Evolutionary conservation across 2,797 vertebrate species (phyloP), one percentile per base, ranked within the genome.

Genomic region (Anableps anableps): DNA sequence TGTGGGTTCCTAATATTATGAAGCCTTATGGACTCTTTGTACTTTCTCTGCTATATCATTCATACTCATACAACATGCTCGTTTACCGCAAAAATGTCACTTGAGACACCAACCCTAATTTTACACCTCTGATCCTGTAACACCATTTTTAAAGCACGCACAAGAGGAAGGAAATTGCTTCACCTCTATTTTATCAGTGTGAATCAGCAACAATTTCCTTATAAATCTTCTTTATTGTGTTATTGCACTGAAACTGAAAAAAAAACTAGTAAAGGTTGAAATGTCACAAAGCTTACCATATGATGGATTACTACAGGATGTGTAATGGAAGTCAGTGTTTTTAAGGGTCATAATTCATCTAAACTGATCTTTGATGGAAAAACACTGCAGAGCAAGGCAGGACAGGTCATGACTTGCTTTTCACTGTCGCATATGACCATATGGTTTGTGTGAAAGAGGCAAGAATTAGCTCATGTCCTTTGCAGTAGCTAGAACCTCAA

Each of bases 281-380:
- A 41, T 31, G 41, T 43, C n/a, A 55, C 10, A 17, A 21, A 43
- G 23, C 29, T 34, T 55, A 71, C 43, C 26, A 71, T 29, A 71
- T 47, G 68, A 29, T 55, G 31, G 19, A 71, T 36, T 38, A 60
- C 62, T 29, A 38, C 34, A 38, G 13, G 38, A 72, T 60, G 38
- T 62, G 74, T 70, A 16, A 60, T 60, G 60, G 75, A 76, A 66
- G 26, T 60, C 26, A 21, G 14, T 29, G 31, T 36, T 64, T 66
- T 58, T 51, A 55, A 45, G n/a, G n/a, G 19, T 26, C 68, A 62
- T 58, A 48, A 72, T 45, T 74, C 8, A 41, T 70, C 5, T 36
- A 45, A 55, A 72, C 9, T 43, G 14, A 72, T 72, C 26, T 72
- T 79, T 72, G 71, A 71, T 53, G 7, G 29, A 77, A 77, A 71